Percentiles rank a stretch among this genome's conserved stretches.
Conservation (phyloP, 2,888 invertebrate species). For the Amphimallon solstitiale region DNA sequence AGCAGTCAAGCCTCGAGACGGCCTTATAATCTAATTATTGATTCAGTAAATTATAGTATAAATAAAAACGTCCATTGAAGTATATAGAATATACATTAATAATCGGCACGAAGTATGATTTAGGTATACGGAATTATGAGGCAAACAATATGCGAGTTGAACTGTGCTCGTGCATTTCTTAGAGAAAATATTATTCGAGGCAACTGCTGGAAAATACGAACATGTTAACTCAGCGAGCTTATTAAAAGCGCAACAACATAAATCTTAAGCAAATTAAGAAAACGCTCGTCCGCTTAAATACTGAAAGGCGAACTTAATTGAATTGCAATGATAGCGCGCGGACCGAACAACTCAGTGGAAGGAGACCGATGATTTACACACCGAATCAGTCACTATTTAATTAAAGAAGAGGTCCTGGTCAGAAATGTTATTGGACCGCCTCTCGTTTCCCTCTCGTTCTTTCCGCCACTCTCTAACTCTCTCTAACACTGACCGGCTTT, state of each 20-base stretch:
- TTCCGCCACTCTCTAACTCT: neutral
- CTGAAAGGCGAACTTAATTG: slow-evolving; percentile 39
- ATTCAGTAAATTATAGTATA: too few relatives aligned
- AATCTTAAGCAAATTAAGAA: slow-evolving; percentile 39
- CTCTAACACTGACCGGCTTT: too few relatives aligned
- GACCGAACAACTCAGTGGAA: neutral
- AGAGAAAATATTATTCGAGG: too few relatives aligned
- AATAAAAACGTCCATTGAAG: too few relatives aligned
- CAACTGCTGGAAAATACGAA: too few relatives aligned
- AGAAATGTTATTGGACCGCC: slow-evolving; percentile 17
- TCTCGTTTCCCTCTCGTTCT: neutral
- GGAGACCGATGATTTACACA: slow-evolving; percentile 42
- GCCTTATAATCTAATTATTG: too few relatives aligned
- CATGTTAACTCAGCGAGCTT: slow-evolving; percentile 1
- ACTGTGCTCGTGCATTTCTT: neutral
- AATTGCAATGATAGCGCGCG: slow-evolving; percentile 42
- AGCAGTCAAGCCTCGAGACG: too few relatives aligned
- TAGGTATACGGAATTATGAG: too few relatives aligned
- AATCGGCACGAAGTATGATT: too few relatives aligned
- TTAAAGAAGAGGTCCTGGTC: slow-evolving; percentile 41
- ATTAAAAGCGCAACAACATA: slow-evolving; percentile 35
- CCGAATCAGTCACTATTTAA: slow-evolving; percentile 45
- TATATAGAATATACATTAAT: too few relatives aligned
- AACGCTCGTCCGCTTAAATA: slow-evolving; percentile 9
- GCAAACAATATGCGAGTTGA: too few relatives aligned